phyloP scores from a whole-genome alignment of 2,888 invertebrate species.

The Stomorhina lunata region DNA sequence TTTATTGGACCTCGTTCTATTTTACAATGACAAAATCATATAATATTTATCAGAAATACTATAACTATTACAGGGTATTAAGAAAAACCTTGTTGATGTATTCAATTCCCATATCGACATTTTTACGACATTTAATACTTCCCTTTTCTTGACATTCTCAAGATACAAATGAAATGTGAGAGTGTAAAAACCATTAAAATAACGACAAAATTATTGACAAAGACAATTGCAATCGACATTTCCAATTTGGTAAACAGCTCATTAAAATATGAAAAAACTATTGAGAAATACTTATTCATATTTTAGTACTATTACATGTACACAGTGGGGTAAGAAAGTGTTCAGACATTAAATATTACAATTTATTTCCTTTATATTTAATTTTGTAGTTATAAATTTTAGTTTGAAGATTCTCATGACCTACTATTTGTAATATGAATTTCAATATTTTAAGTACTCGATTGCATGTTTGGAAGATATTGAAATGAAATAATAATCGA shows the following conservation, averaged over 20 bases:
- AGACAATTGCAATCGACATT: constrained; percentile 2
- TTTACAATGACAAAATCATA: neutral
- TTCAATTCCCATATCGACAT: neutral
- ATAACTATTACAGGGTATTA: neutral
- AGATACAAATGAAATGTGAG: constrained; percentile 40
- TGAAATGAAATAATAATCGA: constrained; percentile 39
- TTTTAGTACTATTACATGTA: neutral
- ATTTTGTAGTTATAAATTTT: neutral
- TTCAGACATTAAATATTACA: neutral
- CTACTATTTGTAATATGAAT: neutral
- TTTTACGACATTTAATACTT: constrained; percentile 10
- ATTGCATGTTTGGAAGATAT: constrained; percentile 53
- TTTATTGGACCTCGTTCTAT: too few relatives aligned
- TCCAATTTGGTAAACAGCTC: constrained; percentile 31
- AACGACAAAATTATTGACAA: neutral
- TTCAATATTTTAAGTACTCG: constrained; percentile 35
- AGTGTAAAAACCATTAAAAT: neutral
- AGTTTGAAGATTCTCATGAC: neutral
- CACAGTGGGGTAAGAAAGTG: neutral
- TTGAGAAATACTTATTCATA: neutral
- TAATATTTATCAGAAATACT: neutral
- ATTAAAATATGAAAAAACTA: constrained; percentile 19
- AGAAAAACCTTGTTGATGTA: constrained; percentile 7
- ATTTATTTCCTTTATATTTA: too few relatives aligned
- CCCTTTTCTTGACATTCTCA: constrained; percentile 27